Base-by-base conservation (phyloP, 2,888 invertebrate species). In the Hypena proboscidalis region DNA sequence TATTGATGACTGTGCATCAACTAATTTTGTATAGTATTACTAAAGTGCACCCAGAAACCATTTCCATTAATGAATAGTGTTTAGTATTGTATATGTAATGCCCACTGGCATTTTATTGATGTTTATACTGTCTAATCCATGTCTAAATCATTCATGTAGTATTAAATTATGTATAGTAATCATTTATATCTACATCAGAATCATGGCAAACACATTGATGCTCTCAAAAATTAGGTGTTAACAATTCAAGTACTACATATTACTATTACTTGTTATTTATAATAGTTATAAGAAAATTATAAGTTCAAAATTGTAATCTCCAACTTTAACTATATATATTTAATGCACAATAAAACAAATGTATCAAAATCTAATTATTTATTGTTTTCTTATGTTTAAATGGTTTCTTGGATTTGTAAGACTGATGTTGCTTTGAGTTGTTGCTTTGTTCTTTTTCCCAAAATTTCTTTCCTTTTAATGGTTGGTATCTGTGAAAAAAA, bases 401-500 rank as follows among this genome's bases (percentile, higher is more conserved):
- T 23, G 80, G 76, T 48, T 85, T 87, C 51, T 83, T 87, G 1
- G 70, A 54, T 62, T 84, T 86, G 37, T 68, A 69, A 23, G 70
- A 36, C 29, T 76, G 75, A 27, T 61, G 54, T 19, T 61, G 59
- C 19, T 58, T 44, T 26, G 44, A 29, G 19, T 48, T 74, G 39
- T 33, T 61, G 21, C 30, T 54, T 33, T 67, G 48, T 42, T 80
- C 77, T 48, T 70, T 78, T 67, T 89, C 82, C 85, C 88, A 87
- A 67, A 92, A 92, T 57, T 90, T 88, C 43, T 81, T 82, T 33
- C 84, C 83, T 40, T 80, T 74, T 7, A 85, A 62, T 29, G 82
- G 80, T 71, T 93, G 93, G 58, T 92, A 93, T 22, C 93, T 93
- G 74, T 61, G 72, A 60, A 47, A 58, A 19, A 53, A 55, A 48